Conservation (phyloP, 2,113 vertebrate species). For the Gnathonemus longibarbis region DNA sequence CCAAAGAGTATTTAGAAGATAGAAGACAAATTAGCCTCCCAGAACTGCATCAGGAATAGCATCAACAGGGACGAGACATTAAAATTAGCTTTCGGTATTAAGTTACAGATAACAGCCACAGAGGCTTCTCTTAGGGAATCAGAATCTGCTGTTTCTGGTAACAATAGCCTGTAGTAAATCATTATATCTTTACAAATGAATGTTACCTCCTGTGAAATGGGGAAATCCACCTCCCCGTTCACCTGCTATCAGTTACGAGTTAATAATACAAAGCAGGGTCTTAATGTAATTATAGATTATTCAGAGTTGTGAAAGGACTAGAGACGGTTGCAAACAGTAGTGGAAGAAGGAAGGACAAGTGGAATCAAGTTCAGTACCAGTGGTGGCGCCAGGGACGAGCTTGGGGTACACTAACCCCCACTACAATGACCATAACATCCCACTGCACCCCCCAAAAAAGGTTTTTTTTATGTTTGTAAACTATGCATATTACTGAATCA, state of each 20-base stretch:
- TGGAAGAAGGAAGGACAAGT: neutral
- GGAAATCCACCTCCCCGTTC: neutral
- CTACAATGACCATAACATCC: neutral
- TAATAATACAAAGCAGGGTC: neutral
- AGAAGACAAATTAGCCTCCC: constrained; percentile 18
- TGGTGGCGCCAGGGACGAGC: neutral
- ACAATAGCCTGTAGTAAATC: neutral
- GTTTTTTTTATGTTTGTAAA: neutral
- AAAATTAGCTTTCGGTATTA: constrained; percentile 6
- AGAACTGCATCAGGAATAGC: neutral
- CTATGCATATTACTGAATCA: neutral
- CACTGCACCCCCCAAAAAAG: neutral
- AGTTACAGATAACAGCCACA: constrained; percentile 4
- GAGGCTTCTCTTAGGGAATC: neutral
- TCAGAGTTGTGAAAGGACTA: neutral
- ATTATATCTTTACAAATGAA: neutral
- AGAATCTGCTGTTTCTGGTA: neutral
- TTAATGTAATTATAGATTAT: neutral
- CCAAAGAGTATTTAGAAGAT: neutral
- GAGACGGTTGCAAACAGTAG: neutral
- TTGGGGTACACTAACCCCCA: neutral
- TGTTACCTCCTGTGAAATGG: neutral
- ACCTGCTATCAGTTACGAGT: neutral
- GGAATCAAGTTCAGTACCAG: neutral
- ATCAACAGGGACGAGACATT: neutral